Evolutionary conservation across 2,113 vertebrate species (phyloP), one percentile per base, ranked within the genome.

Genomic region (Gymnarchus niloticus): DNA sequence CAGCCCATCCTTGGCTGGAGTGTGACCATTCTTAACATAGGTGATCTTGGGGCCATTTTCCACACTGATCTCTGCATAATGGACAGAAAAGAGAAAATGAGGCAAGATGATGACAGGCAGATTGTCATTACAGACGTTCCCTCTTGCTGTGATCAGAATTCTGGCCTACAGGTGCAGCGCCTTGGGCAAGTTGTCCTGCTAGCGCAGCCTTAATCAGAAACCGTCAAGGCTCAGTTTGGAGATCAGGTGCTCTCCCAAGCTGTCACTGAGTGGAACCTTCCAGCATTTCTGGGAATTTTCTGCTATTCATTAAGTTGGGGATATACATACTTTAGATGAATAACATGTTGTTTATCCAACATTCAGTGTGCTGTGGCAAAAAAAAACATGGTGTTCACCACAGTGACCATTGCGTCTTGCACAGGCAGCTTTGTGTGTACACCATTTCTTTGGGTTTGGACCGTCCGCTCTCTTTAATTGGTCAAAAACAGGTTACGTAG

Each of bases 1-100:
- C 73, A 92, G 92, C 37, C 88, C 59, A 3, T 91, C 89, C 57
- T 91, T 82, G 21, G 95, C 94, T 28, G 92, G 76, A 0, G 93
- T 95, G 84, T 98, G 97, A 69, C 97, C 97, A 65, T 99, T 99
- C 90, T 96, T 98, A 85, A 98, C 87, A 0, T 91, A 81, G 2
- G 90, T 81, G 0, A 88, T 91, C 90, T 92, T 95, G 83, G 90
- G 83, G 86, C 94, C 95, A 84, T 92, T 96, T 51, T 91, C 84
- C 3, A 96, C 92, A 21, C 95, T 95, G 81, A 84, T 92, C 87
- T 94, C 97, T 99, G 91, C 83, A 81, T 85, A 21, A 84, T 0
- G 83, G 37, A 69, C 44, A 78, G 44, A 48, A 78, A 37, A 48
- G 7, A 48, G 33, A 21, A 78, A 1, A 46, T 44, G 23, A 46